Percentiles rank a stretch among this genome's conserved stretches.
These are phyloP conservation scores for Pseudomugil tenellus DNA, from an alignment of 2,797 vertebrate species.

Conservation along the genomic window DNA sequence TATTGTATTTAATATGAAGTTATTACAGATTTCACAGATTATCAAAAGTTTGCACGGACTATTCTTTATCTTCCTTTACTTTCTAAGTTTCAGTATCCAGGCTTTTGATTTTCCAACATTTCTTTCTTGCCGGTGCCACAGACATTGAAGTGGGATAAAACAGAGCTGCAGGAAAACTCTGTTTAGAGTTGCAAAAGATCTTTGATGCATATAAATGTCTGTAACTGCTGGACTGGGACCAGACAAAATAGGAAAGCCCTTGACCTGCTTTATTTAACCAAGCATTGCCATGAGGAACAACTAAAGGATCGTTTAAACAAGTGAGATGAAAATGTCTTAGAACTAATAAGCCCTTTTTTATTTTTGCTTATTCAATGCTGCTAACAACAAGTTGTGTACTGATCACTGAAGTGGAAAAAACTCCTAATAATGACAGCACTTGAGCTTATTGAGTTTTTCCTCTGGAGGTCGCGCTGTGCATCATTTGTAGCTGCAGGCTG, in stretches of 20 bases:
- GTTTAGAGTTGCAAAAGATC: slow-evolving; percentile 21
- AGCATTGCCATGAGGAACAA: slow-evolving; percentile 57
- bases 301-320: slow-evolving; percentile 53
- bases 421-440: slow-evolving; percentile 73
- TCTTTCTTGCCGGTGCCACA: neutral
- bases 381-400: slow-evolving; percentile 63
- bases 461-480: slow-evolving; percentile 72
- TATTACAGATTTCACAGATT: too few relatives aligned
- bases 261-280: slow-evolving; percentile 71
- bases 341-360: slow-evolving; percentile 33
- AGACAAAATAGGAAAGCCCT: slow-evolving; percentile 59
- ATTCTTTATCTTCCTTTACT: neutral
- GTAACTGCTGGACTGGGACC: slow-evolving; percentile 42
- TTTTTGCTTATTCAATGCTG: slow-evolving; percentile 43
- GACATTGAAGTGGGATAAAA: slow-evolving; percentile 10
- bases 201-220: slow-evolving; percentile 33
- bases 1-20: neutral
- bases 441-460: slow-evolving; percentile 80
- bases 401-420: slow-evolving; percentile 76
- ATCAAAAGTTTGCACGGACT: too few relatives aligned
- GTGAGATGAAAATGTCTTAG: slow-evolving; percentile 48
- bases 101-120: neutral
- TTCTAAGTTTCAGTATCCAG: slow-evolving; percentile 14
- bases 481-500: slow-evolving; percentile 75
- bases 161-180: slow-evolving; percentile 5